A percentile compares a stretch with the other conserved stretches of the same genome.
These are phyloP conservation scores for Holcopasites calliopsidis DNA, from an alignment of 1,140 invertebrate genomes.

Conservation along the genomic window DNA sequence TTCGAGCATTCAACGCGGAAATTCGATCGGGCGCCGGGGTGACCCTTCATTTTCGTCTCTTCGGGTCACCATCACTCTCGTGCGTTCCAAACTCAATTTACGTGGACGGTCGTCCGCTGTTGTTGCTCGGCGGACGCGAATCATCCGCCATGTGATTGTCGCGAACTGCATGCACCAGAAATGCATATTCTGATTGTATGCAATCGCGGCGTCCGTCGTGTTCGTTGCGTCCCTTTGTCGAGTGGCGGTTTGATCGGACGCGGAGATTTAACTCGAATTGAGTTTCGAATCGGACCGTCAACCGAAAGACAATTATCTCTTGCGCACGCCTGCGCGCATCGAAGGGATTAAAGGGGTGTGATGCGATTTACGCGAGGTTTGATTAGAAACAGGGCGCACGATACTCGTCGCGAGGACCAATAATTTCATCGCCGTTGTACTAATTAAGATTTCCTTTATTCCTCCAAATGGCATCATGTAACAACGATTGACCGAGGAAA, in stretches of 20 bases:
- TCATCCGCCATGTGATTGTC: constrained; percentile 29
- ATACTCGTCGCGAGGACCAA: background rate
- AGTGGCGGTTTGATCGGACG: constrained; percentile 44
- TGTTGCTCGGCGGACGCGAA: constrained; percentile 11
- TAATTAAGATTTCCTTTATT: too few relatives aligned
- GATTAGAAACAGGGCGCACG: background rate
- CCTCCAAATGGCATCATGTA: too few relatives aligned
- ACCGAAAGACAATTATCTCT: constrained; percentile 10
- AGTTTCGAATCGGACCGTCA: background rate
- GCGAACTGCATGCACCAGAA: constrained; percentile 52
- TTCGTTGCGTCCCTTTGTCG: constrained; percentile 47
- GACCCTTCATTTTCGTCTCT: constrained; percentile 34
- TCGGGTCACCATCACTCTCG: constrained; percentile 8
- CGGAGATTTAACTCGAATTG: constrained; percentile 51
- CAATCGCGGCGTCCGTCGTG: constrained; percentile 7
- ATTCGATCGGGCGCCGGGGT: constrained; percentile 46
- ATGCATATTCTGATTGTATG: constrained; percentile 48
- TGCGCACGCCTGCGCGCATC: background rate
- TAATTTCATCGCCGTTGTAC: background rate
- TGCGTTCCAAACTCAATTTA: constrained; percentile 38
- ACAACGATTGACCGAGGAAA: background rate
- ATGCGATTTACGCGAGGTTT: background rate
- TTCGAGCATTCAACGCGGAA: constrained; percentile 54
- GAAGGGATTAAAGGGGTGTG: background rate
- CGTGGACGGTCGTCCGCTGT: constrained; percentile 6